phyloP scores from a whole-genome alignment of 1,140 invertebrate species.

The Drosophila subobscura region DNA sequence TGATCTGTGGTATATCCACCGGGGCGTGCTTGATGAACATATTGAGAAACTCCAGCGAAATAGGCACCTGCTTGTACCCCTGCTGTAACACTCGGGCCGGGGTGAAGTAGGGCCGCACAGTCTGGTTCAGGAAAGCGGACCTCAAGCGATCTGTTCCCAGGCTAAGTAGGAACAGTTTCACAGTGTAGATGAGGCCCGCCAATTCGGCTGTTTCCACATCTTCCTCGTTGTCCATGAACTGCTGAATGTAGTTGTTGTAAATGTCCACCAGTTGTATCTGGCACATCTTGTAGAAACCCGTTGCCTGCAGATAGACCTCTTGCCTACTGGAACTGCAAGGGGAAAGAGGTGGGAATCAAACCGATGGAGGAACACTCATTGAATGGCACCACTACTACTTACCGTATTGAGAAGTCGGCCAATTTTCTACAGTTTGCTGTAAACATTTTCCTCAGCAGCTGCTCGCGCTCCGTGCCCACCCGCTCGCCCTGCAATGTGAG shows the following conservation, averaged over 20 bases:
- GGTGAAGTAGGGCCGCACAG: constrained; percentile 68
- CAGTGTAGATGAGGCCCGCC: constrained; percentile 72
- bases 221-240: constrained; percentile 36
- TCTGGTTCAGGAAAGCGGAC: constrained; percentile 73
- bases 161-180: constrained; percentile 69
- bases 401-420: constrained; percentile 81
- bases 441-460: constrained; percentile 65
- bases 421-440: constrained; percentile 71
- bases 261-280: constrained; percentile 76
- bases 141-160: constrained; percentile 71
- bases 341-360: not conserved
- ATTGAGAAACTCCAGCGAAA: constrained; percentile 77
- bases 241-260: constrained; percentile 68
- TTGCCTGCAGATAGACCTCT: constrained; percentile 77
- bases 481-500: constrained; percentile 70
- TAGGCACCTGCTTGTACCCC: constrained; percentile 69
- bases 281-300: constrained; percentile 82
- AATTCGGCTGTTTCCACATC: constrained; percentile 47
- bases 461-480: constrained; percentile 57
- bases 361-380: not conserved
- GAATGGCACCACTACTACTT: not conserved
- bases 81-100: constrained; percentile 64
- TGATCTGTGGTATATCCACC: constrained; percentile 69
- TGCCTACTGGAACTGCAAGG: constrained; percentile 65
- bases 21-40: constrained; percentile 78